Evolutionary conservation across 2,888 invertebrate species (phyloP).

Genomic region (Macropis europaea): DNA sequence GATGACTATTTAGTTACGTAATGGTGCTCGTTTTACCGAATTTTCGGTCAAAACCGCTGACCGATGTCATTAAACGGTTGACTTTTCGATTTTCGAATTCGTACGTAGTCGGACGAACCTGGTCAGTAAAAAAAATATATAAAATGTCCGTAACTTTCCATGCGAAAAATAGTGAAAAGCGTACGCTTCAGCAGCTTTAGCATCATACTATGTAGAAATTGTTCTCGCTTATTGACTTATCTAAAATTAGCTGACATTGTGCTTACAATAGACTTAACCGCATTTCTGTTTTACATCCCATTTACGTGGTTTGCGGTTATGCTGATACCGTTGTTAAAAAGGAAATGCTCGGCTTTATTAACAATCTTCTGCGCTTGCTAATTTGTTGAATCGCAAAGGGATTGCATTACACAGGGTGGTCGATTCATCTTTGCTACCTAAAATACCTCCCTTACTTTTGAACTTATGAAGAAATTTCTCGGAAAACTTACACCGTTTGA

Average conservation of each 20-base stretch:
- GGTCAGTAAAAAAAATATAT: too few species aligned
- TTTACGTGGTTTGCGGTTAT: conserved; percentile 19
- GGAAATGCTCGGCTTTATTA: conserved; percentile 16
- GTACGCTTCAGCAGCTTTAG: not conserved
- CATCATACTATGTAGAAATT: not conserved
- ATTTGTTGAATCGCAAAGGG: not conserved
- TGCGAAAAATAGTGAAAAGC: not conserved
- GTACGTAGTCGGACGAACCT: not conserved
- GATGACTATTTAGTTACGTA: conserved; percentile 26
- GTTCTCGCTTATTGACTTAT: not conserved
- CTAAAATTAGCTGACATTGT: conserved; percentile 6
- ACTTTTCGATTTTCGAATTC: not conserved
- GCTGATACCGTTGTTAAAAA: conserved; percentile 23
- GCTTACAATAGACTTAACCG: not conserved
- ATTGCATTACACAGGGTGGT: too few species aligned
- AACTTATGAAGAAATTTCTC: too few species aligned
- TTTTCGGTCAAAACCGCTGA: not conserved
- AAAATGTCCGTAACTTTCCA: not conserved
- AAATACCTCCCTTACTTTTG: too few species aligned
- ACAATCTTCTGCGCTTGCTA: conserved; percentile 16
- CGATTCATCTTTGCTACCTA: too few species aligned
- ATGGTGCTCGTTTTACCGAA: conserved; percentile 19
- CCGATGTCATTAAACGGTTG: conserved; percentile 6
- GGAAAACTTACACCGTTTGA: too few species aligned
- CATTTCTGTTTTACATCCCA: conserved; percentile 23